phyloP scores from a whole-genome alignment of 2,888 invertebrate species.

The Amphipyra berbera region DNA sequence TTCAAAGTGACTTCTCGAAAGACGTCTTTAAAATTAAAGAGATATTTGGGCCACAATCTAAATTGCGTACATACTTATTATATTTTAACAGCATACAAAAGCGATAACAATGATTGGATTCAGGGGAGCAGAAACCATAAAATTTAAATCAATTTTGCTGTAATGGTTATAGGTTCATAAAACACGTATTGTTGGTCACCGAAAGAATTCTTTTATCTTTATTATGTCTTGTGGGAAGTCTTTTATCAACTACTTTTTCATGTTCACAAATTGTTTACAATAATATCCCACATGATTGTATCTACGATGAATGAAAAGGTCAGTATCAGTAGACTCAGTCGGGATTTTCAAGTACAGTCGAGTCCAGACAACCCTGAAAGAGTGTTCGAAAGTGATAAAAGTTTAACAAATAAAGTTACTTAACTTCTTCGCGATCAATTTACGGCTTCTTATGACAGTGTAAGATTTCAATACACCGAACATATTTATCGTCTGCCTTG shows the following conservation, averaged over 20 bases:
- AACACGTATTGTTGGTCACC: conserved; percentile 79
- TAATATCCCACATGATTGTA: conserved; percentile 2
- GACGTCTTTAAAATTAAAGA: conserved; percentile 47
- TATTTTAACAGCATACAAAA: conserved; percentile 84
- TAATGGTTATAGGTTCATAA: conserved; percentile 87
- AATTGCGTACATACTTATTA: conserved; percentile 82
- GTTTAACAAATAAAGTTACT: conserved; percentile 74
- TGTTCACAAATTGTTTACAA: conserved; percentile 19
- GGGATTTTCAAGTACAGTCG: conserved; percentile 14
- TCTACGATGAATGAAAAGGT: conserved; percentile 4
- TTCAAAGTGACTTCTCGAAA: conserved; percentile 37
- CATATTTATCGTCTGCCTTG: conserved; percentile 83
- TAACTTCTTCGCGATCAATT: conserved; percentile 77
- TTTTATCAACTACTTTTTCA: conserved; percentile 35
- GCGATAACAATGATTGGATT: conserved; percentile 89
- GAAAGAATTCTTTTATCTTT: conserved; percentile 73
- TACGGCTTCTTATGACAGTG: conserved; percentile 82
- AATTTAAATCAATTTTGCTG: conserved; percentile 89
- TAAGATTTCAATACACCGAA: conserved; percentile 86
- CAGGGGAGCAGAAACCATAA: conserved; percentile 88
- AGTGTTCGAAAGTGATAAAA: conserved; percentile 65
- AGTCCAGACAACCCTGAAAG: conserved; percentile 37
- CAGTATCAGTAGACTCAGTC: conserved; percentile 2
- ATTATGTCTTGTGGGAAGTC: conserved; percentile 51
- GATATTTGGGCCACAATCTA: conserved; percentile 70